Evolutionary conservation across 2,888 invertebrate species (phyloP).

Genomic region (Drosophila anomelani): DNA sequence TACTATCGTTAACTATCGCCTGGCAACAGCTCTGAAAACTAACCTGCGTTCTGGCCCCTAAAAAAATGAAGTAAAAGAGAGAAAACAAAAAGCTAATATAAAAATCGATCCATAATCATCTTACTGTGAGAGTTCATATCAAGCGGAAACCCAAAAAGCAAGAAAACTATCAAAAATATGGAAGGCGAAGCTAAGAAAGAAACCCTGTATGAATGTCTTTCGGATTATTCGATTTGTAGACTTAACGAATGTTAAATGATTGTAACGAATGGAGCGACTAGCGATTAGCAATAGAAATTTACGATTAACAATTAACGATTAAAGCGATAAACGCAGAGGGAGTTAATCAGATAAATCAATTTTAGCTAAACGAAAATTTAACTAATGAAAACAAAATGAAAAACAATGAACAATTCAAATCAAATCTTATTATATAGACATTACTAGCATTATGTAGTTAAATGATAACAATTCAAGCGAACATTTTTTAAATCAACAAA

Average conservation of each 20-base stretch:
- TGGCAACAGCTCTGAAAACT: conserved; percentile 35
- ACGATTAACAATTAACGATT: conserved; percentile 28
- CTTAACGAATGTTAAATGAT: conserved; percentile 45
- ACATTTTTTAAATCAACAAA: conserved; percentile 58
- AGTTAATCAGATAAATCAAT: conserved; percentile 50
- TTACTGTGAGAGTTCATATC: conserved; percentile 79
- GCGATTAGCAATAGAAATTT: conserved; percentile 43
- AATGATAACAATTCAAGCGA: conserved; percentile 48
- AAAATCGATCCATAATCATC: conserved; percentile 45
- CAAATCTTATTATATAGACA: conserved; percentile 72
- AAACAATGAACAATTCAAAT: conserved; percentile 68
- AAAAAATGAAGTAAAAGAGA: neutral
- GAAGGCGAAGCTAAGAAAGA: conserved; percentile 8
- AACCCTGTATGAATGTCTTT: conserved; percentile 48
- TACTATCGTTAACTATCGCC: conserved; percentile 52
- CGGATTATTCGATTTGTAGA: conserved; percentile 65
- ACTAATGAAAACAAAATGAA: conserved; percentile 17
- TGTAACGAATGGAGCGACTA: conserved; percentile 41
- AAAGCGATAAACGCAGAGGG: conserved; percentile 25
- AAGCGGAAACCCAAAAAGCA: conserved; percentile 48
- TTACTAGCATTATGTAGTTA: conserved; percentile 70
- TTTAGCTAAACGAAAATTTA: conserved; percentile 57
- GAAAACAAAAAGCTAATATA: conserved; percentile 7
- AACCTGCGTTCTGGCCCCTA: conserved; percentile 36
- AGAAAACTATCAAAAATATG: conserved; percentile 26